Percentiles rank a stretch among this genome's conserved stretches.
These are phyloP conservation scores for Ichneumon xanthorius DNA, from an alignment of 2,888 invertebrate species.

Conservation along the genomic window DNA sequence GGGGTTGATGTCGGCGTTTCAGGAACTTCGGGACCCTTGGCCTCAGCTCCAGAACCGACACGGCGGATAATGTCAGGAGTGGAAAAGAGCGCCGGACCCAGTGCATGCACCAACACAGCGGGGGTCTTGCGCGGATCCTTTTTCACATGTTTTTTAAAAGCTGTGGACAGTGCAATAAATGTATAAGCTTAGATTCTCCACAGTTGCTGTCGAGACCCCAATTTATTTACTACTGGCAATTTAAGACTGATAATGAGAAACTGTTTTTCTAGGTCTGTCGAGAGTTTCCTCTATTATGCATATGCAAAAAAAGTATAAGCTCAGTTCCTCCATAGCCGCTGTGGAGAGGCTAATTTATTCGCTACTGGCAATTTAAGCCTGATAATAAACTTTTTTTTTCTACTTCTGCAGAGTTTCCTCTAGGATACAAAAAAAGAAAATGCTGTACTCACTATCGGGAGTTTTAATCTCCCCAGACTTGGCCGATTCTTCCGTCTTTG, in stretches of 20 bases:
- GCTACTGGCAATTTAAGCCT: background rate
- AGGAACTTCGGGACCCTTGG: constrained; percentile 80
- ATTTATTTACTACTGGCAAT: background rate
- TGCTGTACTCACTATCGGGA: constrained; percentile 64
- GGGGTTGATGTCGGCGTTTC: constrained; percentile 76
- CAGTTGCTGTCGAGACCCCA: background rate
- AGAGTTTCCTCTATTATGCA: too few relatives aligned
- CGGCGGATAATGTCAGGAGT: constrained; percentile 92
- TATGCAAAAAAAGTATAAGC: too few relatives aligned
- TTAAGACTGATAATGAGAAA: too few relatives aligned
- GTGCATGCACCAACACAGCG: constrained; percentile 86
- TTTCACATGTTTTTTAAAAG: constrained; percentile 79
- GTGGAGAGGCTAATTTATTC: background rate
- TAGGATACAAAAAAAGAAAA: constrained; percentile 2
- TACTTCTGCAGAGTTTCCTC: background rate
- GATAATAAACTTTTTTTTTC: too few relatives aligned
- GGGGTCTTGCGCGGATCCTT: constrained; percentile 87
- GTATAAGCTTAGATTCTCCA: background rate
- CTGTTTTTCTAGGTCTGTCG: background rate
- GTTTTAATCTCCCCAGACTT: constrained; percentile 71
- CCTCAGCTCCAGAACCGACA: constrained; percentile 87
- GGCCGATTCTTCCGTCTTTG: constrained; percentile 71
- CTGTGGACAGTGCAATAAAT: constrained; percentile 63
- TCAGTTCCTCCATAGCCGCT: background rate
- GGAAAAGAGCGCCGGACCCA: constrained; percentile 90